Percentiles rank a stretch among this genome's conserved stretches.
These are phyloP conservation scores for Pipra filicauda DNA, from an alignment of 2,113 vertebrate genomes.

Conservation along the genomic window DNA sequence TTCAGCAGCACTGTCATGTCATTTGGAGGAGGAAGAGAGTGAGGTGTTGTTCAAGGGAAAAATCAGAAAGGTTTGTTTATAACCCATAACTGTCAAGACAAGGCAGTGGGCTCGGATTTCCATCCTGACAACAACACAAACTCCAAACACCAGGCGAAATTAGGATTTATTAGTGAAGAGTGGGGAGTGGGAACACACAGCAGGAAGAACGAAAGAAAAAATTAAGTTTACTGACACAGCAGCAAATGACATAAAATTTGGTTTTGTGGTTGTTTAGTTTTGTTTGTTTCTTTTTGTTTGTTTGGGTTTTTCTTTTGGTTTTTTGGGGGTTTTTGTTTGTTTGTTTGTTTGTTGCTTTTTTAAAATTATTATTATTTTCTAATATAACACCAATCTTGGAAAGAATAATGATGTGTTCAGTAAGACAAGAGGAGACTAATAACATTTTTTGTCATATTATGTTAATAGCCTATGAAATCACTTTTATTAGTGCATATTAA, in stretches of 20 bases:
- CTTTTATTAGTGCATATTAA: constrained; percentile 4
- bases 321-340: background rate
- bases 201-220: background rate
- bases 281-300: background rate
- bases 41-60: background rate
- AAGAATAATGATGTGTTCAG: constrained; percentile 9
- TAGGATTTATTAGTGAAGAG: background rate
- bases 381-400: background rate
- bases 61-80: background rate
- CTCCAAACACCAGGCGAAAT: background rate
- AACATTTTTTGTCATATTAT: background rate
- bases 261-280: background rate
- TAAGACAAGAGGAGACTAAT: constrained; percentile 10
- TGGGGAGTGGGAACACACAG: background rate
- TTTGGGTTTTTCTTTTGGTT: background rate
- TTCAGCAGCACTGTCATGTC: background rate
- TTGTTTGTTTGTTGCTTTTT: too few species aligned
- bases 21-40: background rate
- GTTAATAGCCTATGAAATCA: constrained; percentile 14
- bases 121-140: background rate
- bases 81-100: background rate
- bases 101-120: background rate
- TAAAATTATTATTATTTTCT: background rate
- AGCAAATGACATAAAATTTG: background rate
- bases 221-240: background rate